phyloP scores from a whole-genome alignment of 1,140 invertebrate species.

The Bactericera cockerelli region DNA sequence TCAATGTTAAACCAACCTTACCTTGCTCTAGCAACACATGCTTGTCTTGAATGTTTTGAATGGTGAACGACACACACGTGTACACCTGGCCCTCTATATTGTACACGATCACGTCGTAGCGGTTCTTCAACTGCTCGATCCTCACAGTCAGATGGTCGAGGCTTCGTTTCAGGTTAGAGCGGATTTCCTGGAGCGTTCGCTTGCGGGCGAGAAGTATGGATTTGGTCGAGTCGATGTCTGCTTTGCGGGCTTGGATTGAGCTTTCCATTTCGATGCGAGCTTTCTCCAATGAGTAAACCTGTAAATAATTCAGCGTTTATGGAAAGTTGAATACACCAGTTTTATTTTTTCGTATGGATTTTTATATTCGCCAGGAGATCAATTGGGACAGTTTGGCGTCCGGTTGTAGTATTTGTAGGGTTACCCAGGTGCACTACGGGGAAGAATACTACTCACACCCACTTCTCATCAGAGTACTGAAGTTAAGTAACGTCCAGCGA shows the following conservation, averaged over 20 bases:
- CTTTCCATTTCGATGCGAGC: constrained; percentile 4
- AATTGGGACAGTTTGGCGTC: no score
- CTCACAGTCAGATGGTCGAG: constrained; percentile 38
- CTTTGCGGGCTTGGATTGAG: constrained; percentile 40
- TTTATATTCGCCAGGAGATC: no score
- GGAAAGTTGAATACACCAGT: no score
- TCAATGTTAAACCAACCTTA: no score
- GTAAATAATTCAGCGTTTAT: no score
- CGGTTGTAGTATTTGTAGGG: no score
- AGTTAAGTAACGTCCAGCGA: no score
- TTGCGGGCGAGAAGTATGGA: constrained; percentile 39
- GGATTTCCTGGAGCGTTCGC: constrained; percentile 38
- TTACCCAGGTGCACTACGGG: no score
- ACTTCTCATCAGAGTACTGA: no score
- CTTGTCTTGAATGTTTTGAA: constrained; percentile 42
- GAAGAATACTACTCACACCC: no score
- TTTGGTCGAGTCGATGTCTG: constrained; percentile 41
- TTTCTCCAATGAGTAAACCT: constrained; percentile 6
- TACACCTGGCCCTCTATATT: neutral
- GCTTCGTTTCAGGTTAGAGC: constrained; percentile 35
- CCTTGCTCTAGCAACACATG: constrained; percentile 48
- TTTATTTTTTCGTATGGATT: no score
- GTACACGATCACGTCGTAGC: constrained; percentile 12
- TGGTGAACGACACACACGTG: constrained; percentile 6
- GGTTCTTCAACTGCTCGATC: constrained; percentile 41